Evolutionary conservation across 2,888 invertebrate genomes (phyloP).

Genomic region (Cephus sareptanus): DNA sequence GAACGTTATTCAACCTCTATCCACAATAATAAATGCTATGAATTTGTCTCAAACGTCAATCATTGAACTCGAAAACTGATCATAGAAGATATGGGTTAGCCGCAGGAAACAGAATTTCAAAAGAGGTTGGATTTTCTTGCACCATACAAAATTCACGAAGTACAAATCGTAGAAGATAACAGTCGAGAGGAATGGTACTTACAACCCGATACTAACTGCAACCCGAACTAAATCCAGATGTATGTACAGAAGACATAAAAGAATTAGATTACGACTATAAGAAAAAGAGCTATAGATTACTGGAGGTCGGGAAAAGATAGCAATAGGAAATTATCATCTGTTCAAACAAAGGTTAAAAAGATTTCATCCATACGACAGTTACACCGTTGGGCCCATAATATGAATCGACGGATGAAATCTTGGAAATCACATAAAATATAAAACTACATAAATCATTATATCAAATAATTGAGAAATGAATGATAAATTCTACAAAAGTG

Average conservation of each 20-base stretch:
- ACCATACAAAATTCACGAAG: neutral
- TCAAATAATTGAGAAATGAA: no score
- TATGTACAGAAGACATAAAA: neutral
- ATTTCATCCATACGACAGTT: neutral
- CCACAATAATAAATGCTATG: neutral
- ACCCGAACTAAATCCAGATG: neutral
- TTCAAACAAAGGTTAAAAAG: neutral
- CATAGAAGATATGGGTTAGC: neutral
- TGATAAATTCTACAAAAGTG: no score
- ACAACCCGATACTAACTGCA: no score
- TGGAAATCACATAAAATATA: no score
- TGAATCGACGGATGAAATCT: neutral
- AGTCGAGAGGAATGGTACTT: neutral
- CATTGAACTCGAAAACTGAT: neutral
- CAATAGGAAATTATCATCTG: neutral
- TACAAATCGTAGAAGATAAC: neutral
- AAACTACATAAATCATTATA: no score
- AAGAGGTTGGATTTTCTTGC: neutral
- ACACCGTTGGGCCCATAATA: neutral
- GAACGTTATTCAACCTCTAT: no score
- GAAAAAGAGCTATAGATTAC: neutral
- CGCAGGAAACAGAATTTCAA: neutral
- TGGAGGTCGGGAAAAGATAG: neutral
- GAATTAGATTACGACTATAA: neutral
- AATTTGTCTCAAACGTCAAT: neutral